Percentiles rank a stretch among this genome's conserved stretches.
These are phyloP conservation scores for Trididemnum clinides DNA, from an alignment of 23 tunicate genomes.

Conservation along the genomic window DNA sequence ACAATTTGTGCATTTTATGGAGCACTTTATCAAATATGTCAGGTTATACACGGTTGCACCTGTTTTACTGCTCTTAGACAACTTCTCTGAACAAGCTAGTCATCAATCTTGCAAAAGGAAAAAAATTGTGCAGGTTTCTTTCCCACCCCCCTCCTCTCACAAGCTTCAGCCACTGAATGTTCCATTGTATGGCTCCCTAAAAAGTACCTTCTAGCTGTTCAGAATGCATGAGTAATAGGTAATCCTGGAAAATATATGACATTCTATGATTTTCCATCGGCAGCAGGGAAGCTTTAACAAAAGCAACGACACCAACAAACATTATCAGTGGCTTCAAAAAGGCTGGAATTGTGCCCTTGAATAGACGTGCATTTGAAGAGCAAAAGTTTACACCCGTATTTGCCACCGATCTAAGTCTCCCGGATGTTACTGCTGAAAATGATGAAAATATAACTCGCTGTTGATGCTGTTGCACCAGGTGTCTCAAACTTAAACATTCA, in stretches of 20 bases:
- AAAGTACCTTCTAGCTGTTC: background rate
- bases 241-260: background rate
- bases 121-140: background rate
- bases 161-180: slow-evolving; percentile 37
- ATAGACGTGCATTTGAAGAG: background rate
- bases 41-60: background rate
- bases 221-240: slow-evolving; percentile 25
- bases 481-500: too few species aligned
- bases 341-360: slow-evolving; percentile 1
- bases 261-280: slow-evolving; percentile 31
- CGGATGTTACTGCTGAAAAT: background rate
- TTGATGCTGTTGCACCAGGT: too few species aligned
- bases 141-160: slow-evolving; percentile 28
- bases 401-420: background rate
- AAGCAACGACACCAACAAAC: background rate
- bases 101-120: background rate
- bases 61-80: slow-evolving; percentile 1
- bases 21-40: slow-evolving; percentile 16
- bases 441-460: too few species aligned
- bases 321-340: background rate
- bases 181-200: slow-evolving; percentile 17
- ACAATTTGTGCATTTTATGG: background rate
- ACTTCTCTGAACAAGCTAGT: background rate
- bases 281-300: slow-evolving; percentile 3
- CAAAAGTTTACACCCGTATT: slow-evolving; percentile 3